These are phyloP conservation scores for Tetramorium alpestre DNA, from an alignment of 1,140 invertebrate genomes.

Conservation along the genomic window DNA sequence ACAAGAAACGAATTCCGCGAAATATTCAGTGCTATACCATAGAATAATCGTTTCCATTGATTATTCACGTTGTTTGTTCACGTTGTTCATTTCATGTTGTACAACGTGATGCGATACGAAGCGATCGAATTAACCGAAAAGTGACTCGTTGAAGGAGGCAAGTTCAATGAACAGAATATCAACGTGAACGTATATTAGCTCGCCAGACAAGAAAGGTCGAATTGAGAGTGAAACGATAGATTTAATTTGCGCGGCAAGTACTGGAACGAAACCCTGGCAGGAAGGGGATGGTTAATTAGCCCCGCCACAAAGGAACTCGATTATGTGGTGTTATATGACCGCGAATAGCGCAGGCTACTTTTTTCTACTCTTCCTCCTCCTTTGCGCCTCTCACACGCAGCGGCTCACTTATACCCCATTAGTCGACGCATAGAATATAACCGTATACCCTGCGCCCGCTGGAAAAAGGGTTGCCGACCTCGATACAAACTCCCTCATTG, in stretches of 20 bases:
- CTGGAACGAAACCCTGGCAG: not conserved
- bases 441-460: slow-evolving; percentile 40
- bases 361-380: slow-evolving; percentile 5
- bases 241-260: slow-evolving; percentile 66
- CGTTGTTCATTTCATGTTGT: not conserved
- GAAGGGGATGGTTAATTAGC: slow-evolving; percentile 65
- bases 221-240: slow-evolving; percentile 32
- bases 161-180: not conserved
- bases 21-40: not conserved
- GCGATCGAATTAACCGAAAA: not conserved
- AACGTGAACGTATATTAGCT: not conserved
- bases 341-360: slow-evolving; percentile 61
- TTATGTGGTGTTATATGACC: slow-evolving; percentile 64
- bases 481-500: slow-evolving; percentile 65
- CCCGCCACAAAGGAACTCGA: slow-evolving; percentile 65
- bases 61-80: not conserved
- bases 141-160: not conserved
- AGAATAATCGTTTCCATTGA: not conserved
- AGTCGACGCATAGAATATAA: slow-evolving; percentile 69
- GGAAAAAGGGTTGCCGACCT: slow-evolving; percentile 71
- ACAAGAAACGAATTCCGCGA: not conserved
- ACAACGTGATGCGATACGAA: not conserved
- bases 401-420: slow-evolving; percentile 64
- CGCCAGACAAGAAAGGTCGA: not conserved
- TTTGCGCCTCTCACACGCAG: slow-evolving; percentile 15